Evolutionary conservation across 1,140 invertebrate species (phyloP).

Genomic region (Micrasema minimum): DNA sequence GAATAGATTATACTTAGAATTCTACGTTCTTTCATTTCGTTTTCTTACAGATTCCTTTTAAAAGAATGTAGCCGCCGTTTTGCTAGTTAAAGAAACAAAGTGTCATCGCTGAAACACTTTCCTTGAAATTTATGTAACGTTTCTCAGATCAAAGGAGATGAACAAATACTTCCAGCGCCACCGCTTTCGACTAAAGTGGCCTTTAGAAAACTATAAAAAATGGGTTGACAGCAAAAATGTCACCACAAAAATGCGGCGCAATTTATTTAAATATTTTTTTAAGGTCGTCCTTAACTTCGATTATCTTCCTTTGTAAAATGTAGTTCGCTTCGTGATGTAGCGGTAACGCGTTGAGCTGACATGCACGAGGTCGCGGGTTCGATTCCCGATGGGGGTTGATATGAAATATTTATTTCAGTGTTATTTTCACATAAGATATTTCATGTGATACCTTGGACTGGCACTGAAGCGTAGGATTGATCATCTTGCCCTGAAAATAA

Average conservation of each 20-base stretch:
- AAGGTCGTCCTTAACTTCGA: not conserved
- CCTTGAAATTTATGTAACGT: slow-evolving; percentile 20
- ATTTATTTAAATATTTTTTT: not conserved
- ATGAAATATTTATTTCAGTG: no score
- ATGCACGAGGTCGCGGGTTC: no score
- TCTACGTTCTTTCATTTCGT: no score
- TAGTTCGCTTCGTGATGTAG: not conserved
- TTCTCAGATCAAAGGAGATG: slow-evolving; percentile 20
- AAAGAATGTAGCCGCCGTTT: no score
- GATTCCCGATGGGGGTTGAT: no score
- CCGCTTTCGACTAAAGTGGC: slow-evolving; percentile 17
- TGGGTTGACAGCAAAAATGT: slow-evolving; percentile 9
- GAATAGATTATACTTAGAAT: no score
- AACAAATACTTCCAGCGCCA: slow-evolving; percentile 17
- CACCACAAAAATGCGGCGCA: slow-evolving; percentile 1
- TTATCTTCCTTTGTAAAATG: not conserved
- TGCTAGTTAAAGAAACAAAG: not conserved
- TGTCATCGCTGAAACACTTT: slow-evolving; percentile 8
- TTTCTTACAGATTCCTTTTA: no score
- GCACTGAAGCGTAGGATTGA: not conserved
- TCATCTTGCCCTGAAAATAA: not conserved
- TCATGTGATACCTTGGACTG: no score
- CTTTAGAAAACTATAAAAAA: slow-evolving; percentile 20
- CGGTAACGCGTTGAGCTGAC: no score
- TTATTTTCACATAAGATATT: no score